phyloP scores from a whole-genome alignment of 2,797 vertebrate genomes.

The Sebastes taczanowskii region DNA sequence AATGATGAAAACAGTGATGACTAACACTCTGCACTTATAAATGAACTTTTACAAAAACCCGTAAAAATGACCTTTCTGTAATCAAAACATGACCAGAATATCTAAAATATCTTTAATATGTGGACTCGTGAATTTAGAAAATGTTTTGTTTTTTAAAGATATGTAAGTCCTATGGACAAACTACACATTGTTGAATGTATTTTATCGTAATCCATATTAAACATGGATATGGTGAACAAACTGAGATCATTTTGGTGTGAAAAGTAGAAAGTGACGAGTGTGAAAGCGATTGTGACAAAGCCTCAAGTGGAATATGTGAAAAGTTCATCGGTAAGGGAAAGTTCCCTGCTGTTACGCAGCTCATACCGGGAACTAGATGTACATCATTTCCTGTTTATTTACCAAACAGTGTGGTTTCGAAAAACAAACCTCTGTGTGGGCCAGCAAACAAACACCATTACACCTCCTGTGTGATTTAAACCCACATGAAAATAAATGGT shows the following conservation, averaged over 20 bases:
- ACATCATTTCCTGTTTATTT: constrained; percentile 75
- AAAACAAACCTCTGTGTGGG: background rate
- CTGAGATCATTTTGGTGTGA: background rate
- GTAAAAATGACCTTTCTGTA: background rate
- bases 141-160: constrained; percentile 10
- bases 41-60: background rate
- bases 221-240: constrained; percentile 24
- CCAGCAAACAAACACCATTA: constrained; percentile 24
- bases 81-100: constrained; percentile 1
- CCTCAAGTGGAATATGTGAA: constrained; percentile 28
- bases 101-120: background rate
- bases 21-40: background rate
- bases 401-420: constrained; percentile 30
- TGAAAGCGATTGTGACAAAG: constrained; percentile 15
- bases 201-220: constrained; percentile 41
- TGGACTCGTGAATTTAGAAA: background rate
- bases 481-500: background rate
- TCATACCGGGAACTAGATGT: constrained; percentile 45
- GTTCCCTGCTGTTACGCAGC: constrained; percentile 40
- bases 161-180: constrained; percentile 58
- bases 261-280: constrained; percentile 2
- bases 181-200: constrained; percentile 42
- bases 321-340: constrained; percentile 47
- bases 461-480: background rate
- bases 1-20: background rate